These are phyloP conservation scores for Montipora capricornis DNA, from an alignment of 64 coral and sea anemone genomes.

Conservation along the genomic window DNA sequence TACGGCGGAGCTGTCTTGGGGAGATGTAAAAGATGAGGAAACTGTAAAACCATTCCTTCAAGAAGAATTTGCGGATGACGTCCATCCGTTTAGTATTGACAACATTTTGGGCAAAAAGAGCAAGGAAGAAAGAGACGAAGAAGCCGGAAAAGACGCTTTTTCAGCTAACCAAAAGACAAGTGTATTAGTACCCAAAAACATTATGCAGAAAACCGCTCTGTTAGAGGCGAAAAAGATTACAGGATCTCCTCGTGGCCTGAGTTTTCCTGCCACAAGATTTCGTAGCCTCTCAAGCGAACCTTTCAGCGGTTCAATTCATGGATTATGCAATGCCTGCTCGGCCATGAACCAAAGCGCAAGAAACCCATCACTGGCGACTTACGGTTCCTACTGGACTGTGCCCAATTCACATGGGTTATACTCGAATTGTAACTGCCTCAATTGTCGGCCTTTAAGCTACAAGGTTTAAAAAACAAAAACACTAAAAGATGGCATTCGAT, in stretches of 20 bases:
- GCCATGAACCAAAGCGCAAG: not conserved
- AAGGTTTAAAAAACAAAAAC: not conserved
- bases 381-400: constrained; percentile 12
- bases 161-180: not conserved
- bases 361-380: not conserved
- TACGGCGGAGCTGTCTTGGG: not conserved
- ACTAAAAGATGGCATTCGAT: not conserved
- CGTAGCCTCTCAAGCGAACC: not conserved
- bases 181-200: not conserved
- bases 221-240: constrained; percentile 24
- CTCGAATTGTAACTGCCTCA: constrained; percentile 12
- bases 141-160: not conserved
- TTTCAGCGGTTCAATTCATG: constrained; percentile 7
- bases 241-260: not conserved
- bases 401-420: not conserved
- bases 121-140: not conserved
- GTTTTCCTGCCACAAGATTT: constrained; percentile 40
- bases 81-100: constrained; percentile 74
- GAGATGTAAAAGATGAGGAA: not conserved
- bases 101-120: constrained; percentile 54
- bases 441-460: constrained; percentile 1
- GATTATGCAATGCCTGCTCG: constrained; percentile 27
- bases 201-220: not conserved
- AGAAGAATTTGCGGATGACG: not conserved
- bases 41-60: not conserved